A percentile compares a stretch with the other conserved stretches of the same genome.
phyloP scores from a whole-genome alignment of 2,888 invertebrate genomes.

The Perizoma affinitatum region DNA sequence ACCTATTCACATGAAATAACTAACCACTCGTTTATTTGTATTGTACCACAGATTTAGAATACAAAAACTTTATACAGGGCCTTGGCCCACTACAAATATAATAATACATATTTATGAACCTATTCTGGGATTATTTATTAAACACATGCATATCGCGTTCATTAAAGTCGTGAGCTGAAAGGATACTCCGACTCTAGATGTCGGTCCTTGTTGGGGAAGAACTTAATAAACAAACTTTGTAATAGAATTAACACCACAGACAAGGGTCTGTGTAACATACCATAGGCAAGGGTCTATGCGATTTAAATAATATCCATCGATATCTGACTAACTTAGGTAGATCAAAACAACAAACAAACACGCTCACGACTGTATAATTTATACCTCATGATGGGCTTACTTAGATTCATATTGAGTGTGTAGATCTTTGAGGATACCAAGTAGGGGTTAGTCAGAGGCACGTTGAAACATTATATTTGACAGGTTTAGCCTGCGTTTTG shows the following conservation, averaged over 20 bases:
- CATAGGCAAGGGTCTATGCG: no score
- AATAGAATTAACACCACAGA: conserved; percentile 5
- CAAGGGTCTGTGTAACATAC: no score
- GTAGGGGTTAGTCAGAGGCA: no score
- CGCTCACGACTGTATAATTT: no score
- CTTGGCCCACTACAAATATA: conserved; percentile 11
- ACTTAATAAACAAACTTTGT: conserved; percentile 6
- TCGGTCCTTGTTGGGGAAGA: conserved; percentile 1
- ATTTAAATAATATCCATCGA: no score
- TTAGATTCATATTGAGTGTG: no score
- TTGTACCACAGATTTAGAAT: conserved; percentile 10
- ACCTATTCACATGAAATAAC: conserved; percentile 6
- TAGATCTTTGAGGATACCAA: no score
- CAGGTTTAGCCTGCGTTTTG: no score
- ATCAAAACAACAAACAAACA: no score
- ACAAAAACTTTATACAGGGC: conserved; percentile 15
- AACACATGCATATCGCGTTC: conserved; percentile 10
- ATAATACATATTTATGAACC: conserved; percentile 15
- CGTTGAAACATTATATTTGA: no score
- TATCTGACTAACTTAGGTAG: no score
- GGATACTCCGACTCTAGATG: conserved; percentile 7
- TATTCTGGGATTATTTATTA: conserved; percentile 23
- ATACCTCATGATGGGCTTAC: no score
- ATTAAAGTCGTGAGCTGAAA: conserved; percentile 18
- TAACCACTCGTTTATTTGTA: neutral